These are phyloP conservation scores for Rhabdomys pumilio DNA, from an alignment of 2,797 vertebrate genomes.

Conservation along the genomic window DNA sequence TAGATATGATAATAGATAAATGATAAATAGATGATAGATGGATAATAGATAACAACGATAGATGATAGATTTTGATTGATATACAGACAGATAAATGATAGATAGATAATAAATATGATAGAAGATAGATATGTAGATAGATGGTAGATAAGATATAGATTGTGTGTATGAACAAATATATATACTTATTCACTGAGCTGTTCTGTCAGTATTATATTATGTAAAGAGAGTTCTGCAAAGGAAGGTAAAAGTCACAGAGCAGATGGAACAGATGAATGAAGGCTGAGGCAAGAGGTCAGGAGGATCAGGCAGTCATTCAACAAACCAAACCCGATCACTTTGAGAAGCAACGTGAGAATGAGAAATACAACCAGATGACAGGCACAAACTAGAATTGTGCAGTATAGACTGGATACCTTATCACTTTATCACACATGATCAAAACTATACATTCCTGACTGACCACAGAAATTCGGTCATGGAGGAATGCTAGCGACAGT, in stretches of 20 bases:
- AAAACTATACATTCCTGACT: neutral
- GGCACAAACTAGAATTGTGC: neutral
- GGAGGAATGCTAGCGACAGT: neutral
- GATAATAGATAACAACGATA: no score
- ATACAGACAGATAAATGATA: neutral
- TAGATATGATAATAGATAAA: neutral
- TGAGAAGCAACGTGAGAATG: neutral
- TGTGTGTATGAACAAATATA: no score
- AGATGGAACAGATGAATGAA: neutral
- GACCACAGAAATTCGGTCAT: neutral
- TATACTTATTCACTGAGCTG: neutral
- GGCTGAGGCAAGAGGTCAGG: neutral
- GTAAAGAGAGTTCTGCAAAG: neutral
- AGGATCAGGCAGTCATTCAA: neutral
- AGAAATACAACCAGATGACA: neutral
- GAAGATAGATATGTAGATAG: neutral
- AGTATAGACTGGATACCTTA: neutral
- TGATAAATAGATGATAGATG: no score
- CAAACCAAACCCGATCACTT: neutral
- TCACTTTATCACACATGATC: neutral
- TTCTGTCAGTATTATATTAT: neutral
- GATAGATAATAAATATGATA: no score
- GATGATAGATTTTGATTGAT: no score
- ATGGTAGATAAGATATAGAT: neutral
- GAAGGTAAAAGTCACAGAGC: neutral